A percentile compares a stretch with the other conserved stretches of the same genome.
These are phyloP conservation scores for Perccottus glenii DNA, from an alignment of 2,113 vertebrate species.

Conservation along the genomic window DNA sequence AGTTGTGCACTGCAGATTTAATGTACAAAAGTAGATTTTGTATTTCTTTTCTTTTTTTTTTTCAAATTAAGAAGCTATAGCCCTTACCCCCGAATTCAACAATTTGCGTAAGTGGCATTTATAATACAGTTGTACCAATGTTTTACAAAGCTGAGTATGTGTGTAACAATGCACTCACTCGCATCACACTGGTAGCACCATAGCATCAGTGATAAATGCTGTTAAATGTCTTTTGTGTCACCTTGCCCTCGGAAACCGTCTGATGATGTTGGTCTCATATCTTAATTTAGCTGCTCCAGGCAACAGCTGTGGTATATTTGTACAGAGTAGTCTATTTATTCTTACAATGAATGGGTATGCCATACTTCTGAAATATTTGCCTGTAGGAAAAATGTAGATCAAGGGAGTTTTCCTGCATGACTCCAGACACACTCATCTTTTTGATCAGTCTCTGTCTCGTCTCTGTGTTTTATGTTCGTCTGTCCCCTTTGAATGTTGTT, in stretches of 20 bases:
- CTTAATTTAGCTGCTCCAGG: conserved; percentile 27
- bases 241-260: conserved; percentile 13
- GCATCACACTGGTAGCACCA: too few relatives aligned
- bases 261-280: conserved; percentile 20
- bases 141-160: too few relatives aligned
- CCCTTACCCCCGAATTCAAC: too few relatives aligned
- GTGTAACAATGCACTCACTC: too few relatives aligned
- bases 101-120: too few relatives aligned
- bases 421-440: conserved; percentile 12
- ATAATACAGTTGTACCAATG: too few relatives aligned
- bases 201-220: too few relatives aligned
- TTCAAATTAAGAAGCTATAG: too few relatives aligned
- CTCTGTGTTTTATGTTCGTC: conserved; percentile 7
- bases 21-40: too few relatives aligned
- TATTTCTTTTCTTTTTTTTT: too few relatives aligned
- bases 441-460: conserved; percentile 14
- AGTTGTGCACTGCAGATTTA: too few relatives aligned
- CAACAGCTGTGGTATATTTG: conserved; percentile 15
- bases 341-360: not conserved
- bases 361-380: conserved; percentile 2
- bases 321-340: conserved; percentile 16
- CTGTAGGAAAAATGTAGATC: conserved; percentile 8
- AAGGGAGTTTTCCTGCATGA: not conserved
- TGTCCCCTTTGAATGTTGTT: not conserved
- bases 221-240: not conserved